Base-by-base conservation (phyloP, 2,113 vertebrate species). In the Megalops atlanticus region DNA sequence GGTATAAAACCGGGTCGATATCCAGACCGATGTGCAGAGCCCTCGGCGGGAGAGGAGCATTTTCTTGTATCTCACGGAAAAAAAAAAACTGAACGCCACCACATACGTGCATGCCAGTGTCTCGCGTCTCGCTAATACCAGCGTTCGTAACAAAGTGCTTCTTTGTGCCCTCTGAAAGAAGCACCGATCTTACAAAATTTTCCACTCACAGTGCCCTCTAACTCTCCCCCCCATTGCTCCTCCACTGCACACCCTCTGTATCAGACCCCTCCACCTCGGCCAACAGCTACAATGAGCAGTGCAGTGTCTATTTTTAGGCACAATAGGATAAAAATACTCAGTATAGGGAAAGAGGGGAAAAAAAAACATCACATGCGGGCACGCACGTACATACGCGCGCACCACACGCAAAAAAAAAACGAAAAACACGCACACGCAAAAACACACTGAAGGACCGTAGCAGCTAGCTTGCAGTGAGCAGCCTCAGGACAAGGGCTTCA, bases 261-360 rank as follows among this genome's bases (percentile, higher is more conserved):
- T 49, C 38, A 74, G 45, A 21, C 38, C 86, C 82, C 83, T n/a
- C 76, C 74, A 80, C 38, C 87, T 84, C 85, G 76, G 85, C 84
- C 82, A 73, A 84, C 84, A 82, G 89, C 90, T 89, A 89, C 81
- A 16, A 89, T 83, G 88, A 93, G 92, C 92, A 92, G 91, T 93
- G 91, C 91, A 91, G 90, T 89, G 89, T 92, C 91, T 92, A 92
- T 92, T 92, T 87, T 91, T 88, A 93, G 92, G 92, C 92, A 92
- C 91, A 87, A 91, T 89, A 90, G 92, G 91, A 83, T 86, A 91
- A 86, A 84, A 86, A 86, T 86, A 90, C 87, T 89, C 88, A 83
- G 87, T 76, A 47, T 76, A 87, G 80, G 81, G 80, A 81, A 81
- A 78, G 82, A 69, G 27, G 75, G 70, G 81, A 83, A 75, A 80